A percentile compares a stretch with the other conserved stretches of the same genome.
These are phyloP conservation scores for Megathymus violae DNA, from an alignment of 1,140 invertebrate genomes.

Conservation along the genomic window DNA sequence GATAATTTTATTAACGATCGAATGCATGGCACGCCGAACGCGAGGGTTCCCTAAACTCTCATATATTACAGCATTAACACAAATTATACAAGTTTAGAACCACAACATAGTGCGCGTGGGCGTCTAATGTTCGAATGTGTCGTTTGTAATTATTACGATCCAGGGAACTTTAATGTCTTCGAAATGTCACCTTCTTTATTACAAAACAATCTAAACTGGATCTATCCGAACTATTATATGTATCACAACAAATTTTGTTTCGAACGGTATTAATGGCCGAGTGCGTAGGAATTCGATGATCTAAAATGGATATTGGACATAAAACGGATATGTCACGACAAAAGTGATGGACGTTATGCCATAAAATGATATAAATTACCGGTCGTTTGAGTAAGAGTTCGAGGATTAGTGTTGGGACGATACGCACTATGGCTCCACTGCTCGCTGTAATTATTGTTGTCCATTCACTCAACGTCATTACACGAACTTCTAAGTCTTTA, in stretches of 20 bases:
- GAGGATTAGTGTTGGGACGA: constrained; percentile 66
- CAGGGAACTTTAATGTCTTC: constrained; percentile 78
- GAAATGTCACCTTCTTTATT: constrained; percentile 78
- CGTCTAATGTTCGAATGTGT: constrained; percentile 81
- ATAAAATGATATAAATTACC: constrained; percentile 38
- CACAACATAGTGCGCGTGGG: constrained; percentile 80
- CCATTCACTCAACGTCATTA: constrained; percentile 76
- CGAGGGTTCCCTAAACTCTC: constrained; percentile 72
- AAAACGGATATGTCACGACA: constrained; percentile 28
- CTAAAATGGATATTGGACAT: constrained; percentile 26
- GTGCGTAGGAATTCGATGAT: constrained; percentile 44
- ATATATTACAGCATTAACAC: constrained; percentile 83
- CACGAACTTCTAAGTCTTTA: constrained; percentile 68
- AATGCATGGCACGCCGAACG: constrained; percentile 65
- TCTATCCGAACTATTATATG: constrained; percentile 60
- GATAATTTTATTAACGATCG: constrained; percentile 83
- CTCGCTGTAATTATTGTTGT: constrained; percentile 71
- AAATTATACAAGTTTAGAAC: constrained; percentile 81
- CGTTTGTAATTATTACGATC: constrained; percentile 80
- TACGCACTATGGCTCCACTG: constrained; percentile 66
- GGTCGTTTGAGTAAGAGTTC: constrained; percentile 37
- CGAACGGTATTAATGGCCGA: constrained; percentile 47
- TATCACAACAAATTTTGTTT: constrained; percentile 67
- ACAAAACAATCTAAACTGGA: constrained; percentile 76
- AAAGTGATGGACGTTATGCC: constrained; percentile 20